Percentiles rank a stretch among this genome's conserved stretches.
Evolutionary conservation across 30 jellyfish, hydroid and myxozoan species (phyloP).

Genomic region (Rhopilema esculentum): DNA sequence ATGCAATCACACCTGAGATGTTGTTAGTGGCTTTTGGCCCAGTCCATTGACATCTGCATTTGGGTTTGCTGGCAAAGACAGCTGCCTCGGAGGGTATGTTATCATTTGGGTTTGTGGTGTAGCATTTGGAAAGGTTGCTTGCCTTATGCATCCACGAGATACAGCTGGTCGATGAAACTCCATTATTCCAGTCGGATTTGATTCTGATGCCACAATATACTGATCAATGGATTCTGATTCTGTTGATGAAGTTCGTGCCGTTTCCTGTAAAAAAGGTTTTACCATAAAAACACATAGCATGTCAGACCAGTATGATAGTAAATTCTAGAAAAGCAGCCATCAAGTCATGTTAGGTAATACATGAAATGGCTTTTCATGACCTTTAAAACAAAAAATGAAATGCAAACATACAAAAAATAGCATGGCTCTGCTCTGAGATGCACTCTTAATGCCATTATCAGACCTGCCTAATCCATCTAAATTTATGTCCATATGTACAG

Average conservation of each 20-base stretch:
- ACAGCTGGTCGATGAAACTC: conserved; percentile 54
- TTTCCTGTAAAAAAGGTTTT: conserved; percentile 8
- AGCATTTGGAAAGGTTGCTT: conserved; percentile 66
- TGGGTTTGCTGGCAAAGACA: conserved; percentile 62
- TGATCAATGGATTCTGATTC: conserved; percentile 32
- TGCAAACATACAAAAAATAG: too few species aligned
- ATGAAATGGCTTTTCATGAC: too few species aligned
- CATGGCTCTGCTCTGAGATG: too few species aligned
- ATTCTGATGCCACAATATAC: not conserved
- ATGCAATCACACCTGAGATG: conserved; percentile 75
- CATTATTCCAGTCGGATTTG: conserved; percentile 44
- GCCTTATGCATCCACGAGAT: conserved; percentile 49
- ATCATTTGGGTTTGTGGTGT: conserved; percentile 36
- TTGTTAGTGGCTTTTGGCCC: conserved; percentile 77
- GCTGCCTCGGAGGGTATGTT: conserved; percentile 50
- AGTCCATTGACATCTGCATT: conserved; percentile 41
- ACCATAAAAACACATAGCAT: too few species aligned
- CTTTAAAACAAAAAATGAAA: too few species aligned
- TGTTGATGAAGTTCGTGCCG: conserved; percentile 31
- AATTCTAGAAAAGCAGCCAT: too few species aligned
- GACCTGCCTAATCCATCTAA: too few species aligned
- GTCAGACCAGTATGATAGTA: too few species aligned
- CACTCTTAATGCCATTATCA: too few species aligned
- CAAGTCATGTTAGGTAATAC: too few species aligned
- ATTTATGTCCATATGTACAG: too few species aligned